Percentiles rank a stretch among this genome's conserved stretches.
Evolutionary conservation across 2,888 invertebrate genomes (phyloP).

Genomic region (Hecatera dysodea): DNA sequence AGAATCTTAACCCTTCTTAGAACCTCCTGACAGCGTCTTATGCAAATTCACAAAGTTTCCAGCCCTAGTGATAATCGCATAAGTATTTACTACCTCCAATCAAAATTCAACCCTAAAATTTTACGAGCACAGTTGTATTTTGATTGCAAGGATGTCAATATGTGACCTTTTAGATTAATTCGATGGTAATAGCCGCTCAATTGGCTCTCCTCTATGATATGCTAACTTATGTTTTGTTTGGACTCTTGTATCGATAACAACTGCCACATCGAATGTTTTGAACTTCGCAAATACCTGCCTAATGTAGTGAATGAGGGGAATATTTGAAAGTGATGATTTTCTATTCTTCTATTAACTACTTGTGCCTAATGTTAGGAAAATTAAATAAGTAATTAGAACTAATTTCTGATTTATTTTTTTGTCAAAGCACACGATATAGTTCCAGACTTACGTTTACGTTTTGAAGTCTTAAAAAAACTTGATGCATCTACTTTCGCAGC

Average conservation of each 20-base stretch:
- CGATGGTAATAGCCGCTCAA: slow-evolving; percentile 84
- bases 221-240: slow-evolving; percentile 81
- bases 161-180: slow-evolving; percentile 63
- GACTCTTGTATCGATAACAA: slow-evolving; percentile 66
- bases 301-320: slow-evolving; percentile 28
- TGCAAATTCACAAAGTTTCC: slow-evolving; percentile 88
- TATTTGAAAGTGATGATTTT: slow-evolving; percentile 24
- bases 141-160: slow-evolving; percentile 1
- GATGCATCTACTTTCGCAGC: no score
- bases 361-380: no score
- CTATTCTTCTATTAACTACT: no score
- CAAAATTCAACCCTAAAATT: slow-evolving; percentile 48
- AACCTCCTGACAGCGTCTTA: slow-evolving; percentile 87
- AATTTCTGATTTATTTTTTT: no score
- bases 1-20: slow-evolving; percentile 89
- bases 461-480: no score
- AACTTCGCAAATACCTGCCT: slow-evolving; percentile 40
- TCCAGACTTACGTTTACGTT: no score
- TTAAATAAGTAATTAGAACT: no score
- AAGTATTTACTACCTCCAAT: slow-evolving; percentile 19
- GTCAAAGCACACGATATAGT: no score
- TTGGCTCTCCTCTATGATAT: slow-evolving; percentile 85
- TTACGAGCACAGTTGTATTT: slow-evolving; percentile 48
- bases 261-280: slow-evolving; percentile 56
- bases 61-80: slow-evolving; percentile 61